These are phyloP conservation scores for Eupithecia dodoneata DNA, from an alignment of 2,888 invertebrate species.

Conservation along the genomic window DNA sequence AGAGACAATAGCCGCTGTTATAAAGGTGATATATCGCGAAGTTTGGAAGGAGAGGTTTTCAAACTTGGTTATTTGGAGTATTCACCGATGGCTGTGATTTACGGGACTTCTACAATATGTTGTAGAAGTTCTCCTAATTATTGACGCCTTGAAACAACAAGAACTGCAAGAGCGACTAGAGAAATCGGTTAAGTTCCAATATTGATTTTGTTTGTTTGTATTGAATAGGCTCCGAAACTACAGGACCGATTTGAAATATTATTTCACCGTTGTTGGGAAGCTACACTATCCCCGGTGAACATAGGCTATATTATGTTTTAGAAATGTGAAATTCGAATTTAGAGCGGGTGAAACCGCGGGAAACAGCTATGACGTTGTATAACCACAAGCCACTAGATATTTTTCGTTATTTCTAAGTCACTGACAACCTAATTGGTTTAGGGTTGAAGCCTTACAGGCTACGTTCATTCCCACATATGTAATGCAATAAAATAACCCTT, in stretches of 20 bases:
- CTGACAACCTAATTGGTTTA: conserved; percentile 9
- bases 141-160: background rate
- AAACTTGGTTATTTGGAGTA: conserved; percentile 10
- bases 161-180: background rate
- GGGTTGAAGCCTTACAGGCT: background rate
- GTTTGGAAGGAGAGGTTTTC: conserved; percentile 12
- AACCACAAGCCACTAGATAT: background rate
- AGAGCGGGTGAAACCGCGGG: too few species aligned
- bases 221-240: too few species aligned
- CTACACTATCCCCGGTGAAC: too few species aligned
- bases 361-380: too few species aligned
- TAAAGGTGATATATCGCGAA: conserved; percentile 10
- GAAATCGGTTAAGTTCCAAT: background rate
- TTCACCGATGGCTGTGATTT: background rate
- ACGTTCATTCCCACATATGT: background rate
- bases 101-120: background rate
- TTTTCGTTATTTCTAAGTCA: conserved; percentile 4
- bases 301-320: too few species aligned
- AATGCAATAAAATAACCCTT: conserved; percentile 7
- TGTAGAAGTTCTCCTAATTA: background rate
- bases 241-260: too few species aligned
- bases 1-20: conserved; percentile 19
- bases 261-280: too few species aligned
- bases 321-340: too few species aligned
- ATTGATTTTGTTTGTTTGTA: background rate